phyloP scores from a whole-genome alignment of 2,113 vertebrate species.

The Erpornis zantholeuca region DNA sequence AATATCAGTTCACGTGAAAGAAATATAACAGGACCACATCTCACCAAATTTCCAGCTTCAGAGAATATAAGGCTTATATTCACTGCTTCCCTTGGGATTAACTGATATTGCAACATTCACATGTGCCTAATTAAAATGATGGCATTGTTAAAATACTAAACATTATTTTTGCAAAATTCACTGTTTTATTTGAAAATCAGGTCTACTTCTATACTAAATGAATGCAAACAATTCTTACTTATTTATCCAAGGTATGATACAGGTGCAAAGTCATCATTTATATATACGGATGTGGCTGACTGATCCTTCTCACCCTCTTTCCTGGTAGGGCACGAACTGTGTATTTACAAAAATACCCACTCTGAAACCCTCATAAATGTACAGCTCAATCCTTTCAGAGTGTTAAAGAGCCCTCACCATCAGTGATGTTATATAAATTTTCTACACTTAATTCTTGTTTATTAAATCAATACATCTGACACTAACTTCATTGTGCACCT shows the following conservation, averaged over 20 bases:
- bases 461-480: neutral
- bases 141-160: neutral
- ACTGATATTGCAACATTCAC: neutral
- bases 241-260: neutral
- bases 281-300: neutral
- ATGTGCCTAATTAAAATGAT: neutral
- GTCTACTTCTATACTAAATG: neutral
- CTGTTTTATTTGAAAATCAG: neutral
- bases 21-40: neutral
- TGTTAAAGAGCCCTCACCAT: neutral
- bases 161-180: neutral
- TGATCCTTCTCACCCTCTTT: neutral
- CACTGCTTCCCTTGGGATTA: neutral
- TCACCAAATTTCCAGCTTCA: neutral
- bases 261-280: neutral
- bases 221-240: neutral
- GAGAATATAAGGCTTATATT: neutral
- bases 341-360: neutral
- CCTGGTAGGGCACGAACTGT: neutral
- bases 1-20: neutral
- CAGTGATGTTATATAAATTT: neutral
- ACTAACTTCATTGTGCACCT: rapidly evolving
- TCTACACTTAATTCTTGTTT: neutral
- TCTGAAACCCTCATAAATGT: neutral
- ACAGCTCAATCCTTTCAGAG: neutral